phyloP scores from a whole-genome alignment of 2,113 vertebrate genomes.

The Lophura nycthemera region DNA sequence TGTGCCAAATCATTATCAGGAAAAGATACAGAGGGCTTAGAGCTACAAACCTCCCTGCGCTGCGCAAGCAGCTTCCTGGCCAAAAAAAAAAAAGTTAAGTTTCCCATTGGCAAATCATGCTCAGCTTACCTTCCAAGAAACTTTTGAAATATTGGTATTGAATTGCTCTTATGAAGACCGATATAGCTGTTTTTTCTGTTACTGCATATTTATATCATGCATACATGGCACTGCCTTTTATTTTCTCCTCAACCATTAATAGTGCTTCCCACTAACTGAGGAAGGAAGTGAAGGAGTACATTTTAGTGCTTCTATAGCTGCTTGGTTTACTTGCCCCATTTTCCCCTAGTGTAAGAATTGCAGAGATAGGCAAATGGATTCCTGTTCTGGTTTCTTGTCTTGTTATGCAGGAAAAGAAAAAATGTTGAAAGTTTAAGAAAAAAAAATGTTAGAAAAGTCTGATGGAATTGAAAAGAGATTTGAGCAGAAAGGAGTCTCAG shows the following conservation, averaged over 20 bases:
- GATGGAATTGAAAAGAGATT: neutral
- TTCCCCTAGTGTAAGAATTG: neutral
- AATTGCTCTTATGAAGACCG: neutral
- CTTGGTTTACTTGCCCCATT: neutral
- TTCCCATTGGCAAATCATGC: neutral
- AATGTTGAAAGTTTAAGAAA: neutral
- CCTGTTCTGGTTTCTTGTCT: neutral
- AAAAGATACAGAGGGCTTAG: neutral
- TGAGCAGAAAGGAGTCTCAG: neutral
- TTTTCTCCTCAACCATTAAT: neutral
- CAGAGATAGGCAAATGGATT: neutral
- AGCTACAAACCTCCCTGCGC: neutral
- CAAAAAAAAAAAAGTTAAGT: neutral
- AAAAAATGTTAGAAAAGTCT: neutral
- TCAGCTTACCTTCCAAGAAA: neutral
- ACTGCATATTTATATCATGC: neutral
- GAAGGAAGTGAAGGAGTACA: neutral
- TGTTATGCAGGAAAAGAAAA: neutral
- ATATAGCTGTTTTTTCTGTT: neutral
- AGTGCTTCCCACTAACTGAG: neutral
- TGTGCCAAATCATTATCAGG: neutral
- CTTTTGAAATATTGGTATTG: neutral
- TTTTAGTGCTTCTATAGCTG: neutral
- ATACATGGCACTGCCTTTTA: neutral
- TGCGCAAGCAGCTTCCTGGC: neutral